These are phyloP conservation scores for Xenops minutus DNA, from an alignment of 2,797 vertebrate species.

Conservation along the genomic window DNA sequence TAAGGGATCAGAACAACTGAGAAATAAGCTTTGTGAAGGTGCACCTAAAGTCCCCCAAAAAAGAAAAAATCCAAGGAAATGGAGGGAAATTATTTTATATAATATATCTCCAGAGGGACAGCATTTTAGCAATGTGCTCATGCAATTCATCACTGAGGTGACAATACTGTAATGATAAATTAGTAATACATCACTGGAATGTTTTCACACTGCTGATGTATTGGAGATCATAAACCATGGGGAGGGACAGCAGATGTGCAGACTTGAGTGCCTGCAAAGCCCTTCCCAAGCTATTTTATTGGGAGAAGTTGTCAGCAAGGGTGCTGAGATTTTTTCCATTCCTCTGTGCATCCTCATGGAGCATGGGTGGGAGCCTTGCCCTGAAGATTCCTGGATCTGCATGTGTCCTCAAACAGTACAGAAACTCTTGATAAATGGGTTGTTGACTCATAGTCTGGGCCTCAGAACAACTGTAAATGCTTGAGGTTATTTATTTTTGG, in stretches of 20 bases:
- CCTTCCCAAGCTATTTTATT: neutral
- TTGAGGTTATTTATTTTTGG: neutral
- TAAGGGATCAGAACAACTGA: neutral
- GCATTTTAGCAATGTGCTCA: neutral
- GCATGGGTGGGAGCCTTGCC: neutral
- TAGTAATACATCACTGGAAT: slow-evolving; percentile 7
- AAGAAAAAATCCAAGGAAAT: neutral
- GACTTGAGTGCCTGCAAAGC: neutral
- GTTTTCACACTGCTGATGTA: neutral
- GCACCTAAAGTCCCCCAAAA: neutral
- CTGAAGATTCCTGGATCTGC: neutral
- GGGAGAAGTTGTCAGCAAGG: neutral
- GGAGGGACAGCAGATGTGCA: neutral
- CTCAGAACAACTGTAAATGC: neutral
- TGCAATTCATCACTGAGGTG: slow-evolving; percentile 5
- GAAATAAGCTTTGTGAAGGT: neutral
- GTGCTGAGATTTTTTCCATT: neutral
- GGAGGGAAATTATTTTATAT: neutral
- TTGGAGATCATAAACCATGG: neutral
- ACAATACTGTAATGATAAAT: slow-evolving; percentile 28
- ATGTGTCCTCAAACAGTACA: neutral
- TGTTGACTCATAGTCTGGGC: neutral
- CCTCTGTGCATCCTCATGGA: neutral
- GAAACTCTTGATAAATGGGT: neutral
- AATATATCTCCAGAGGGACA: neutral